Percentiles rank a stretch among this genome's conserved stretches.
phyloP scores from a whole-genome alignment of 2,888 invertebrate species.

The Zaprionus obscuricornis region DNA sequence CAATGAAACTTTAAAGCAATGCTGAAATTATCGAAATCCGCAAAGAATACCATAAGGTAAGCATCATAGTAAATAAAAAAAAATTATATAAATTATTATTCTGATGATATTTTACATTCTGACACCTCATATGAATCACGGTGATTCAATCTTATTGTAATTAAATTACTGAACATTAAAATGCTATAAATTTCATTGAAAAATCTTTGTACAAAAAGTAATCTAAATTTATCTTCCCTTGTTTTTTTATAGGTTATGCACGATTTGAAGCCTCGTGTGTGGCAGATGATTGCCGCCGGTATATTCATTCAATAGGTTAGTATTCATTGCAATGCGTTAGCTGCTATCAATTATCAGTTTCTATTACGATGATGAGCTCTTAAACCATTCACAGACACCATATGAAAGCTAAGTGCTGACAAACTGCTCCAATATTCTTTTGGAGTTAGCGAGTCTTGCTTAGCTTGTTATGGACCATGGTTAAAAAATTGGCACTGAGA shows the following conservation, averaged over 20 bases:
- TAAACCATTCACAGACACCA: slow-evolving; percentile 82
- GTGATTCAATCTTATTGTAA: slow-evolving; percentile 74
- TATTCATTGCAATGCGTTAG: too few species aligned
- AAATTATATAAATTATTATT: not conserved
- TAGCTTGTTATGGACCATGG: slow-evolving; percentile 75
- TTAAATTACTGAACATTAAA: slow-evolving; percentile 50
- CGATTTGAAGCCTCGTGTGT: too few species aligned
- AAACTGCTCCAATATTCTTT: slow-evolving; percentile 80
- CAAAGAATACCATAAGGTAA: too few species aligned
- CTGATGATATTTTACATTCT: slow-evolving; percentile 80
- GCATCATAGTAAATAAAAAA: too few species aligned
- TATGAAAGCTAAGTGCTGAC: slow-evolving; percentile 66
- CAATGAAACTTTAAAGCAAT: too few species aligned
- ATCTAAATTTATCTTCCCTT: too few species aligned
- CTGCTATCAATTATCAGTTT: too few species aligned
- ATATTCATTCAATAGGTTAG: too few species aligned
- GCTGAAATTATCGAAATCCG: too few species aligned
- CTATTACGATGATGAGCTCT: slow-evolving; percentile 68
- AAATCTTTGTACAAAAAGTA: fast-evolving
- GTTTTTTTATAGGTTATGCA: not conserved
- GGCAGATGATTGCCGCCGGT: too few species aligned
- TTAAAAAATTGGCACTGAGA: slow-evolving; percentile 81
- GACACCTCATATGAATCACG: slow-evolving; percentile 82
- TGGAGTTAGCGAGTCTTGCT: slow-evolving; percentile 72
- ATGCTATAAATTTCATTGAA: not conserved